Percentiles rank a stretch among this genome's conserved stretches.
These are phyloP conservation scores for Rhabdornis inornatus DNA, from an alignment of 2,113 vertebrate species.

Conservation along the genomic window DNA sequence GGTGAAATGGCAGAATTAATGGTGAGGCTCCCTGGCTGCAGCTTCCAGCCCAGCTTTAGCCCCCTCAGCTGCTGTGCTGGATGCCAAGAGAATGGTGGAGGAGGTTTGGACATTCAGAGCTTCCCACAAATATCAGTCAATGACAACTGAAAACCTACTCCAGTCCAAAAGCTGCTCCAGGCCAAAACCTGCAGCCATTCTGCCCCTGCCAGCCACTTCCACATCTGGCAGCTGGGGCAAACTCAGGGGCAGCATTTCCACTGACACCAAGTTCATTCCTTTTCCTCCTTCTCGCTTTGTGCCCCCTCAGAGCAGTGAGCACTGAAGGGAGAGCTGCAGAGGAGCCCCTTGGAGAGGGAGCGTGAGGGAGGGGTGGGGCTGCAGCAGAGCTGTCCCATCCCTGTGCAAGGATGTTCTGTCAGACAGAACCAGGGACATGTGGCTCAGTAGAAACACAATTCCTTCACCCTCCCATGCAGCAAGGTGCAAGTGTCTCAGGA, in stretches of 20 bases:
- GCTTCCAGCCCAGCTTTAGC: background rate
- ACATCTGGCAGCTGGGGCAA: background rate
- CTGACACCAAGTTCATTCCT: background rate
- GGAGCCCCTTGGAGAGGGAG: background rate
- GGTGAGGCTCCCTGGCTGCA: background rate
- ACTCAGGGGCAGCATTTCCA: background rate
- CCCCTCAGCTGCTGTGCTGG: background rate
- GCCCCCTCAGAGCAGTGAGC: background rate
- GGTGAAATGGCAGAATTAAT: slow-evolving; percentile 13
- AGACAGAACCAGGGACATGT: rapidly evolving
- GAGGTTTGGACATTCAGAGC: background rate
- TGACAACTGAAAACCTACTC: background rate
- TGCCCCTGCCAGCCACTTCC: background rate
- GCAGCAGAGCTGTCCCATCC: background rate
- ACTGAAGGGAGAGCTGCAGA: background rate
- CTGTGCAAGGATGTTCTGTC: background rate
- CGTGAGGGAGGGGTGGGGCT: background rate
- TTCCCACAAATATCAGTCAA: background rate
- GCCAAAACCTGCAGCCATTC: background rate
- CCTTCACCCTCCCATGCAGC: background rate
- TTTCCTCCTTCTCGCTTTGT: background rate
- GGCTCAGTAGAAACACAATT: background rate
- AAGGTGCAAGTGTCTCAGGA: background rate
- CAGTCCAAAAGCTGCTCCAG: background rate
- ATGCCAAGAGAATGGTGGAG: background rate